Evolutionary conservation across 2,113 vertebrate genomes (phyloP).

Genomic region (Etia nguti): DNA sequence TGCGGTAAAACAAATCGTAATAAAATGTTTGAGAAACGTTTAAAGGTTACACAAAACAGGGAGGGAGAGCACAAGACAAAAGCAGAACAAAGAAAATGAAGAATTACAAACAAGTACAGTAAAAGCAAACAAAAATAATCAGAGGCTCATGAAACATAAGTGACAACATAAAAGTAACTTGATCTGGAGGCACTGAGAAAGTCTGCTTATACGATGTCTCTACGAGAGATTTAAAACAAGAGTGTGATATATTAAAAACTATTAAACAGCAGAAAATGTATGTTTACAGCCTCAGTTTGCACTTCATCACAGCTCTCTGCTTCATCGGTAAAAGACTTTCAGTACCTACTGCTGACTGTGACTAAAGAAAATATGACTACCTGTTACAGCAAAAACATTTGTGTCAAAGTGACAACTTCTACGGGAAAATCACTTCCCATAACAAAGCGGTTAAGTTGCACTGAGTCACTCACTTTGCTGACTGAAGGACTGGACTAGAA

Average conservation of each 20-base stretch:
- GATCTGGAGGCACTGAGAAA: neutral
- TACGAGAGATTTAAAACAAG: neutral
- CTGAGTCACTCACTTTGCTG: neutral
- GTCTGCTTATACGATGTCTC: fast-evolving
- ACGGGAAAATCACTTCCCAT: neutral
- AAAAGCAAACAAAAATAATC: neutral
- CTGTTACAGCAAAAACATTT: neutral
- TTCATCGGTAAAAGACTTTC: neutral
- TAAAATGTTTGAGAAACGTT: neutral
- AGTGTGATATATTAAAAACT: neutral
- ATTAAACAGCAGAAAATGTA: neutral
- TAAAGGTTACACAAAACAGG: neutral
- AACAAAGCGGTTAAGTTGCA: neutral
- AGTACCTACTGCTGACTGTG: neutral
- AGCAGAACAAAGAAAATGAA: neutral
- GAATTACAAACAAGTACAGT: neutral
- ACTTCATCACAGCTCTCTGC: neutral
- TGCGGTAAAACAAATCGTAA: neutral
- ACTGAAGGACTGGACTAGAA: neutral
- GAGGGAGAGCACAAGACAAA: neutral
- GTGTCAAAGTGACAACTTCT: neutral
- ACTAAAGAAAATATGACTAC: neutral
- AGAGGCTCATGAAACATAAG: neutral
- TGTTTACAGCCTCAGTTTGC: neutral
- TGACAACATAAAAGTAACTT: neutral